Base-by-base conservation (phyloP, 2,113 vertebrate genomes). In the Ancistrus triradiatus region DNA sequence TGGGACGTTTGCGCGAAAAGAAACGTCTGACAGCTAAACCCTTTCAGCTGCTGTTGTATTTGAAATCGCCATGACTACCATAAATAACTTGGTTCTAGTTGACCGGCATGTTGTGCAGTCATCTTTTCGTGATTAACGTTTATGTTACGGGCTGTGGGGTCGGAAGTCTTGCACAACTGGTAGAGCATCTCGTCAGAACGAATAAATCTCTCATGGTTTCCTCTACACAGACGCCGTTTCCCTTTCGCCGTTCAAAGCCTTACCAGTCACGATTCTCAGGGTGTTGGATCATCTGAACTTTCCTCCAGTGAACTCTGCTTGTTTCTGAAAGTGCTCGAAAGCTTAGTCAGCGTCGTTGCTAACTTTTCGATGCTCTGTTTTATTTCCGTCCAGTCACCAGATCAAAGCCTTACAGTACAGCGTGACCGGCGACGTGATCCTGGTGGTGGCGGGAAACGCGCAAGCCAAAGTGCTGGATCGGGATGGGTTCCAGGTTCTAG, bases 381-480 rank as follows among this genome's bases (percentile, higher is more conserved):
- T 64, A 22, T 66, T 46, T 37, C 44, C 11, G 40, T 71, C 6
- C 59, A 99, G 95, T 77, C 95, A 99, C 79, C 95, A 97, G 73
- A 97, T 99, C 79, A 94, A 85, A 55, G 86, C 93, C 28, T 75
- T 99, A 57, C 93, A 97, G 74, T 99, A 98, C 47, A 99, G 95
- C 78, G 84, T 88, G 75, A 98, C 96, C 0, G 95, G 95, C 51
- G 96, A 99, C 60, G 92, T 92, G 63, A 91, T 99, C 81, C 89
- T 99, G 0, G 94, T 98, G 31, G 90, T 97, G 19, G 92, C 95
- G 14, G 95, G 95, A 27, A 98, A 93, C 38, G 91, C 95, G 25
- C 96, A 99, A 72, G 96, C 95, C 58, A 99, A 99, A 73, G 93
- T 98, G 43, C 85, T 99, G 77, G 95, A 99, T 81, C 89, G 95